These are phyloP conservation scores for Atethmia centrago DNA, from an alignment of 2,888 invertebrate genomes.

Conservation along the genomic window DNA sequence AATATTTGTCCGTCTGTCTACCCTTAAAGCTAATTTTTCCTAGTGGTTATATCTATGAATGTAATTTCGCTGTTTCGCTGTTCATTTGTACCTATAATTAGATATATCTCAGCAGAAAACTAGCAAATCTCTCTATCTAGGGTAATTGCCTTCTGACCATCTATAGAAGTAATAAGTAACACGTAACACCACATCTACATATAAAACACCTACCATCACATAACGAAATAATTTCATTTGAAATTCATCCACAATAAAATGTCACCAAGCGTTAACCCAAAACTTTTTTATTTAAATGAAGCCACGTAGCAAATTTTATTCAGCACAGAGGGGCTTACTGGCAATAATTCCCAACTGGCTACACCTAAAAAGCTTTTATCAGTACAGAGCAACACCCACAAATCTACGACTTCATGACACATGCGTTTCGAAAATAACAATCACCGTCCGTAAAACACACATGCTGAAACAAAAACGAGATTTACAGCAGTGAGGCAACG, in stretches of 20 bases:
- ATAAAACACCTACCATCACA: background rate
- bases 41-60: background rate
- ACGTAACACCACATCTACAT: background rate
- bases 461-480: constrained; percentile 52
- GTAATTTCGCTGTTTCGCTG: background rate
- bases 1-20: background rate
- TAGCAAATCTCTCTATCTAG: background rate
- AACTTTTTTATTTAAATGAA: constrained; percentile 51
- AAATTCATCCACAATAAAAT: constrained; percentile 22
- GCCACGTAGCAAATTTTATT: constrained; percentile 67
- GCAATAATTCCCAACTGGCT: constrained; percentile 69
- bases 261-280: constrained; percentile 26
- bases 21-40: background rate
- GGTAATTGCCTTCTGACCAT: background rate
- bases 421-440: constrained; percentile 64
- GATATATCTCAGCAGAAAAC: background rate
- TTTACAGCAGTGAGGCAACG: constrained; percentile 30
- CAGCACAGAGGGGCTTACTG: constrained; percentile 50
- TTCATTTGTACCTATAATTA: background rate
- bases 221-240: constrained; percentile 1
- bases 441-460: constrained; percentile 69
- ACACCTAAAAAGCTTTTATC: constrained; percentile 64
- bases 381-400: constrained; percentile 62
- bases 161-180: too few relatives aligned
- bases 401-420: constrained; percentile 64